Conservation (phyloP, 2,797 vertebrate species). For the Xenops minutus region DNA sequence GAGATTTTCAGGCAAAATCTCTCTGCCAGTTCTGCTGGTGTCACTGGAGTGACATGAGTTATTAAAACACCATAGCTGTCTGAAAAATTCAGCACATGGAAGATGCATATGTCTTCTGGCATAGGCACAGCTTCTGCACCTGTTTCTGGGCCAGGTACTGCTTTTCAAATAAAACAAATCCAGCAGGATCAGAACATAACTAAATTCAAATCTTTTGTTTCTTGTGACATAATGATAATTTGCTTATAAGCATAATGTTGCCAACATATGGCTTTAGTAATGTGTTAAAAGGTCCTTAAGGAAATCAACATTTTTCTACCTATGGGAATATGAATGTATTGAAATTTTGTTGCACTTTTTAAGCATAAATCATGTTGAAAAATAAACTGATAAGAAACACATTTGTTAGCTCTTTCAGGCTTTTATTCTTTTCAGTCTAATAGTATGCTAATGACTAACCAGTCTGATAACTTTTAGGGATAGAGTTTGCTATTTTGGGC, state of each 20-base stretch:
- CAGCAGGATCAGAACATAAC: not conserved
- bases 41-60: not conserved
- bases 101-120: not conserved
- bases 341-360: not conserved
- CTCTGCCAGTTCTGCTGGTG: not conserved
- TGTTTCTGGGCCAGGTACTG: not conserved
- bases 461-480: not conserved
- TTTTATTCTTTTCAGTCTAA: not conserved
- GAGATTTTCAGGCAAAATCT: not conserved
- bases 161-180: not conserved
- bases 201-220: not conserved
- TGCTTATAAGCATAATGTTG: not conserved
- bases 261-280: not conserved
- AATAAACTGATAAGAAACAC: not conserved
- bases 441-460: not conserved
- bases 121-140: not conserved
- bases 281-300: not conserved
- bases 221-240: not conserved
- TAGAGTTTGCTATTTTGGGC: constrained; percentile 9
- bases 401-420: not conserved
- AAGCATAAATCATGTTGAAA: not conserved
- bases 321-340: not conserved
- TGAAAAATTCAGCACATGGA: not conserved
- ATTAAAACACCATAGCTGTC: not conserved
- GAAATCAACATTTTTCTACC: not conserved